Evolutionary conservation across 2,797 vertebrate species (phyloP).

Genomic region (Siniperca scherzeri): DNA sequence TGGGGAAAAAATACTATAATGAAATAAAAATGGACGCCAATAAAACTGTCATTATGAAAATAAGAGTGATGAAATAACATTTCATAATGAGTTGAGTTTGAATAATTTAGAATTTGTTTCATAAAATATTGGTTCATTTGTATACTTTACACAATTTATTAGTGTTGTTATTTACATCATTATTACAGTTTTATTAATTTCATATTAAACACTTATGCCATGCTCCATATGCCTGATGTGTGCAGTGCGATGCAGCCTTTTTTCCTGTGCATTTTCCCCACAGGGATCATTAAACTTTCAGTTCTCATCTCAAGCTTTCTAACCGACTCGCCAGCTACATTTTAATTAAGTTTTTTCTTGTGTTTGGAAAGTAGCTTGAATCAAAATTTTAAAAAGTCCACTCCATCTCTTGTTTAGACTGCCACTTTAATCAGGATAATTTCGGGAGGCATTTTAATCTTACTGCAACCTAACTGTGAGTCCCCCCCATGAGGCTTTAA

Average conservation of each 20-base stretch:
- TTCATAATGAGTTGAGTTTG: not conserved
- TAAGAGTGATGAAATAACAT: not conserved
- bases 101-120: not conserved
- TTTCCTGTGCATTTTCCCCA: not conserved
- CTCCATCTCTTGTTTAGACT: conserved; percentile 37
- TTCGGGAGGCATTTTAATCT: conserved; percentile 51
- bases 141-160: not conserved
- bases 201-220: not conserved
- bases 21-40: not conserved
- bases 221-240: not conserved
- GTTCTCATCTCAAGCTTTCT: not conserved
- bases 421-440: conserved; percentile 36
- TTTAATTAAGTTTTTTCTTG: conserved; percentile 12
- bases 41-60: too few relatives aligned
- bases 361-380: not conserved
- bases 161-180: not conserved
- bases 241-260: not conserved
- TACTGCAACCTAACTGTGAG: not conserved
- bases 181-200: not conserved
- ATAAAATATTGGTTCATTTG: not conserved
- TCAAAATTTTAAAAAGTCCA: conserved; percentile 19
- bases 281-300: conserved; percentile 34
- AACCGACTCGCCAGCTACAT: not conserved
- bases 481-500: conserved; percentile 7
- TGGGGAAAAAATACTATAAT: too few relatives aligned